Evolutionary conservation across 2,888 invertebrate genomes (phyloP).

Genomic region (Apamea sordens): DNA sequence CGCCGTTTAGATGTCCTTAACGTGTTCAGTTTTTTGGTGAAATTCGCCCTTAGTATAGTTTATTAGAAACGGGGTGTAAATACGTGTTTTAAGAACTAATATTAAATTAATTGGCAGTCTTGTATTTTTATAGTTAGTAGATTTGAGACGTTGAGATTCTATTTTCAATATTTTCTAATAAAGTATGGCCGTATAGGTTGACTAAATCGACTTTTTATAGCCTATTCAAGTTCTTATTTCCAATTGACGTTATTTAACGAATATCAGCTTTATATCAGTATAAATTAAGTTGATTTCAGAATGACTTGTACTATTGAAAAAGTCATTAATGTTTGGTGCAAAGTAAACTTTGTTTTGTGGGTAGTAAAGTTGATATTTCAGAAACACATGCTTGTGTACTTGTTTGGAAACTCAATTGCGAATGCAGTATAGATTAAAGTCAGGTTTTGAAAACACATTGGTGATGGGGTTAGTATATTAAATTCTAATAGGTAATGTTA

Average conservation of each 20-base stretch:
- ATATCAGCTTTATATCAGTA: not conserved
- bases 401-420: not conserved
- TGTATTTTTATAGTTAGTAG: not conserved
- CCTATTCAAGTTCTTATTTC: too few relatives aligned
- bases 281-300: not conserved
- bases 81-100: not conserved
- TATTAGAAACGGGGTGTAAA: not conserved
- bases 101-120: not conserved
- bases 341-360: not conserved
- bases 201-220: not conserved
- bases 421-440: not conserved
- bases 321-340: not conserved
- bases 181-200: not conserved
- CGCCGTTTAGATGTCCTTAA: not conserved
- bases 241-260: not conserved
- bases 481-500: not conserved
- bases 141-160: not conserved
- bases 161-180: constrained; percentile 1
- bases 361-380: not conserved
- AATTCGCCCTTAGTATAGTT: not conserved
- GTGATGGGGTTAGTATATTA: not conserved
- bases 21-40: not conserved
- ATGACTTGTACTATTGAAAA: not conserved
- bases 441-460: not conserved
- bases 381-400: not conserved